A percentile compares a stretch with the other conserved stretches of the same genome.
Evolutionary conservation across 64 coral and sea anemone species (phyloP).

Genomic region (Cladopsammia gracilis): DNA sequence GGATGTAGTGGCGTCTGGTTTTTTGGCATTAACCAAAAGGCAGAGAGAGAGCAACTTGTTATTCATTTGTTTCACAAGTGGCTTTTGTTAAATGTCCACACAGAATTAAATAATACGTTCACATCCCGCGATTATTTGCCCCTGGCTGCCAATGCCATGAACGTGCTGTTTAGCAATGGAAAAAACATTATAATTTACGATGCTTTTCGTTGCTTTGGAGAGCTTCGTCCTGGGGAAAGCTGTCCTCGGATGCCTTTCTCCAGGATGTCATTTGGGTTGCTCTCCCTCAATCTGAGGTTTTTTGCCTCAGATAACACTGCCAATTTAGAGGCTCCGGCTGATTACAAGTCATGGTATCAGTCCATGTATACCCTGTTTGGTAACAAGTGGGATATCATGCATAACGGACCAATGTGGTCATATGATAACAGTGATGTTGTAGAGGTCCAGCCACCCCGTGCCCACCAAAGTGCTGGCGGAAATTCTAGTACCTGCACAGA

Average conservation of each 20-base stretch:
- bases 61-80: conserved; percentile 27
- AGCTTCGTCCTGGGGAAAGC: conserved; percentile 1
- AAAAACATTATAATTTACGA: conserved; percentile 46
- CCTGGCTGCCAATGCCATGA: conserved; percentile 6
- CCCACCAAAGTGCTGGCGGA: neutral
- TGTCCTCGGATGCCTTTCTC: conserved; percentile 28
- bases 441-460: neutral
- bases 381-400: conserved; percentile 52
- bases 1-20: neutral
- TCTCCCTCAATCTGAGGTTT: conserved; percentile 68
- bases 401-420: conserved; percentile 82
- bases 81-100: conserved; percentile 14
- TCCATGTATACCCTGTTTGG: conserved; percentile 80
- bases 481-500: neutral
- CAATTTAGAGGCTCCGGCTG: conserved; percentile 35
- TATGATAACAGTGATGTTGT: neutral
- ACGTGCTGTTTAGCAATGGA: neutral
- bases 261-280: conserved; percentile 70
- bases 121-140: conserved; percentile 20
- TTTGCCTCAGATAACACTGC: conserved; percentile 44
- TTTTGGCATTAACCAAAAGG: conserved; percentile 33
- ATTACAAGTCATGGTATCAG: conserved; percentile 65
- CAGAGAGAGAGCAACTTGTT: conserved; percentile 38
- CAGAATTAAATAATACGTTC: neutral
- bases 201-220: conserved; percentile 46